Evolutionary conservation across 1,140 invertebrate species (phyloP).

Genomic region (Drosophila quadrilineata): DNA sequence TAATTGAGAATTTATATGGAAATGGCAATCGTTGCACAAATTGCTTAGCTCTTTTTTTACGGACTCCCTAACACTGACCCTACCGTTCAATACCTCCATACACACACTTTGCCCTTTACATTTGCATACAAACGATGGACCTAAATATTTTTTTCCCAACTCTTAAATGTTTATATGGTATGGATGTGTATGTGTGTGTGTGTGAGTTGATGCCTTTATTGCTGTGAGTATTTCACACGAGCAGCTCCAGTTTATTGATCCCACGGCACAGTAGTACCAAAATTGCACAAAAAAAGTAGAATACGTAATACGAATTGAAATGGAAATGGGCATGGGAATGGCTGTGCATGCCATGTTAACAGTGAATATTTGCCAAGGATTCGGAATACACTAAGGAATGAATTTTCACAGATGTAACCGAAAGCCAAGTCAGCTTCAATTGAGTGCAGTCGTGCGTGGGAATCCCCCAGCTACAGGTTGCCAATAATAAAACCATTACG

Average conservation of each 20-base stretch:
- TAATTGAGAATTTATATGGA: slow-evolving; percentile 39
- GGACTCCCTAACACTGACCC: too few species aligned
- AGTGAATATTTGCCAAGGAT: too few species aligned
- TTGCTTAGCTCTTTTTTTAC: slow-evolving; percentile 11
- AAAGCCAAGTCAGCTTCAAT: background rate
- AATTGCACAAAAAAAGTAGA: too few species aligned
- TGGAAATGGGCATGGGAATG: background rate
- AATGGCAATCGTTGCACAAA: slow-evolving; percentile 37
- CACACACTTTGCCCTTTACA: background rate
- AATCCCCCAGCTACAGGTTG: background rate
- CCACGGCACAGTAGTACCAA: slow-evolving; percentile 37
- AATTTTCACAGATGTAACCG: background rate
- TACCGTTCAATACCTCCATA: too few species aligned
- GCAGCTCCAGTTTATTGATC: slow-evolving; percentile 27
- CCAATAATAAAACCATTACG: background rate
- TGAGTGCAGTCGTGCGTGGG: background rate
- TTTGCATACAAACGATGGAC: slow-evolving; percentile 43
- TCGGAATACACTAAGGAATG: slow-evolving; percentile 5
- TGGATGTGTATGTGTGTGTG: background rate
- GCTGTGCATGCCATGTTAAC: background rate
- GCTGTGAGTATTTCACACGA: slow-evolving; percentile 29
- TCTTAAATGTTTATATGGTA: slow-evolving; percentile 3
- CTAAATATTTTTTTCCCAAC: slow-evolving; percentile 8
- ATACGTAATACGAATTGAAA: background rate
- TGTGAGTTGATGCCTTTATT: slow-evolving; percentile 35